These are phyloP conservation scores for Notolepis coatsorum DNA, from an alignment of 2,797 vertebrate genomes.

Conservation along the genomic window DNA sequence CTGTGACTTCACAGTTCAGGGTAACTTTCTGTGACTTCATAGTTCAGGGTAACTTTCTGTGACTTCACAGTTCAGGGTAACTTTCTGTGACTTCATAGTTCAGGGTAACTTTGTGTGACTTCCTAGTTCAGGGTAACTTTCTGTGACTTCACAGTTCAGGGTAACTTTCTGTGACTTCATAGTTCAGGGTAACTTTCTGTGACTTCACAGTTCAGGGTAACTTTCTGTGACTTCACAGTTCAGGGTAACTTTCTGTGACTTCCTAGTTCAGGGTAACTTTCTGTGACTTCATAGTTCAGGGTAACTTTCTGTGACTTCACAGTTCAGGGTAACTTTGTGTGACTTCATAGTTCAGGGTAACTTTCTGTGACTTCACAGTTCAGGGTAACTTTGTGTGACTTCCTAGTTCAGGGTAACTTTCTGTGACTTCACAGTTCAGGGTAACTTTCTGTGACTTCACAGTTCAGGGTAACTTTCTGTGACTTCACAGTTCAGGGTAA, in stretches of 20 bases:
- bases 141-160: background rate
- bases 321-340: background rate
- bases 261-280: background rate
- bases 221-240: background rate
- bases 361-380: background rate
- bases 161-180: background rate
- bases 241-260: slow-evolving; percentile 1
- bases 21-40: background rate
- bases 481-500: background rate
- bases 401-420: too few species aligned
- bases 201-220: background rate
- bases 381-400: background rate
- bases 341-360: too few species aligned
- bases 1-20: background rate
- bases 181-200: too few species aligned
- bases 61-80: background rate
- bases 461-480: slow-evolving; percentile 2
- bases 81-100: background rate
- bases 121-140: too few species aligned
- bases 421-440: background rate
- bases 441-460: background rate
- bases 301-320: background rate
- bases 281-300: too few species aligned
- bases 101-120: background rate
- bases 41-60: background rate